A percentile compares a stretch with the other conserved stretches of the same genome.
Evolutionary conservation across 2,797 vertebrate genomes (phyloP).

Genomic region (Apogon talboti): DNA sequence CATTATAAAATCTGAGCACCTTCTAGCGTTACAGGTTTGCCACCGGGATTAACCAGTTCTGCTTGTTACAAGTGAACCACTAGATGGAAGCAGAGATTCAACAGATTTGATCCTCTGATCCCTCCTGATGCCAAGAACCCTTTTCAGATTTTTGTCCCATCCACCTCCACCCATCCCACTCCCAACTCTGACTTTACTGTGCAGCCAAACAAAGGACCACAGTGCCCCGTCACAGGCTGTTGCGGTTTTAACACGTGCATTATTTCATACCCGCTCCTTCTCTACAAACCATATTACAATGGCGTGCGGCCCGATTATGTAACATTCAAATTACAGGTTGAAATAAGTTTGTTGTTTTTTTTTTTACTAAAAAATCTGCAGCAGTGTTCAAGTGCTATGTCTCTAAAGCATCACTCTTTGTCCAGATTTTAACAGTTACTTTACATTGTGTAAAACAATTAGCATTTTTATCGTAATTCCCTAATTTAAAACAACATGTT

Average conservation of each 20-base stretch:
- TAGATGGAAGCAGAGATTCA: slow-evolving; percentile 67
- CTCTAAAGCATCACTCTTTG: slow-evolving; percentile 32
- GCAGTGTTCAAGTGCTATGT: slow-evolving; percentile 10
- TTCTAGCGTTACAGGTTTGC: background rate
- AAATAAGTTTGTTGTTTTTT: slow-evolving; percentile 26
- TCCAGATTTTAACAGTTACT: slow-evolving; percentile 5
- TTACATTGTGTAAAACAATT: background rate
- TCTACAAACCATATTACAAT: slow-evolving; percentile 15
- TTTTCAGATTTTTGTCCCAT: slow-evolving; percentile 64
- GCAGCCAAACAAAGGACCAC: slow-evolving; percentile 71
- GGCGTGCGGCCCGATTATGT: slow-evolving; percentile 44
- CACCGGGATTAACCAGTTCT: background rate
- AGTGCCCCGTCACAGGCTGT: background rate
- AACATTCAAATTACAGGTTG: slow-evolving; percentile 25
- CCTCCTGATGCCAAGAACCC: slow-evolving; percentile 64
- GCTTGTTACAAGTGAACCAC: slow-evolving; percentile 42
- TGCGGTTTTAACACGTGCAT: background rate
- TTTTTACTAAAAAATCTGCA: background rate
- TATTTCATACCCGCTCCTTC: background rate
- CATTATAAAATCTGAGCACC: background rate
- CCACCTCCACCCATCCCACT: slow-evolving; percentile 65
- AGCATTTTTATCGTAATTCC: too few species aligned
- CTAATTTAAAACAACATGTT: background rate
- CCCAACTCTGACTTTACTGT: slow-evolving; percentile 67
- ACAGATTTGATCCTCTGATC: slow-evolving; percentile 61